Conservation (phyloP, 2,113 vertebrate species). For the Terrapene triunguis region DNA sequence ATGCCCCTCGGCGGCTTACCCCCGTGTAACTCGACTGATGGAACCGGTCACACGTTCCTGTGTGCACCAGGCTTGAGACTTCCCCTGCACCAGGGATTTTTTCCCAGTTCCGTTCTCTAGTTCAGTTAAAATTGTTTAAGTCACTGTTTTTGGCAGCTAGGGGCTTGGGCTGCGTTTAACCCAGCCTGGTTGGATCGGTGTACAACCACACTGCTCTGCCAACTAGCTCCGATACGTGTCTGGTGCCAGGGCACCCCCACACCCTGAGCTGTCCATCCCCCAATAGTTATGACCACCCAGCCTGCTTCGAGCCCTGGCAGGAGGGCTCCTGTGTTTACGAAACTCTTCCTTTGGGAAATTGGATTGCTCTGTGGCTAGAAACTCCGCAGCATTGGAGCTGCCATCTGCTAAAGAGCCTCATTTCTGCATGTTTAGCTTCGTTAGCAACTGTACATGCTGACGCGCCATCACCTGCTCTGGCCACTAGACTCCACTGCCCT, state of each 20-base stretch:
- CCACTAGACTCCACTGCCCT: neutral
- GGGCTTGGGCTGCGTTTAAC: neutral
- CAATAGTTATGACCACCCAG: neutral
- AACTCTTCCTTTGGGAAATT: neutral
- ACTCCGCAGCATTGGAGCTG: neutral
- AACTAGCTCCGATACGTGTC: too few species aligned
- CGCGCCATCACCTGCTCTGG: neutral
- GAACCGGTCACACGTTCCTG: neutral
- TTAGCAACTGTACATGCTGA: too few species aligned
- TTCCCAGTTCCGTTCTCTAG: neutral
- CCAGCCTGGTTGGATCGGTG: neutral
- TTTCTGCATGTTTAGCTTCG: neutral
- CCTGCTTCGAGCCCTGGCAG: neutral
- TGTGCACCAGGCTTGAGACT: neutral
- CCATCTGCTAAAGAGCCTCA: neutral
- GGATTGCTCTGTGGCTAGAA: neutral
- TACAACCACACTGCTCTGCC: neutral
- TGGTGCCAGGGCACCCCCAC: neutral
- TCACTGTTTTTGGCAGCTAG: neutral
- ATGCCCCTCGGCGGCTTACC: too few species aligned
- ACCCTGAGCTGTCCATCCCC: neutral
- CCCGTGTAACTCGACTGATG: too few species aligned
- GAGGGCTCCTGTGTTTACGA: neutral
- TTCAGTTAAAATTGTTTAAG: neutral
- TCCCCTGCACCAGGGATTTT: too few species aligned